Conservation (phyloP, 2,888 invertebrate species). For the Linnaemya tessellans region DNA sequence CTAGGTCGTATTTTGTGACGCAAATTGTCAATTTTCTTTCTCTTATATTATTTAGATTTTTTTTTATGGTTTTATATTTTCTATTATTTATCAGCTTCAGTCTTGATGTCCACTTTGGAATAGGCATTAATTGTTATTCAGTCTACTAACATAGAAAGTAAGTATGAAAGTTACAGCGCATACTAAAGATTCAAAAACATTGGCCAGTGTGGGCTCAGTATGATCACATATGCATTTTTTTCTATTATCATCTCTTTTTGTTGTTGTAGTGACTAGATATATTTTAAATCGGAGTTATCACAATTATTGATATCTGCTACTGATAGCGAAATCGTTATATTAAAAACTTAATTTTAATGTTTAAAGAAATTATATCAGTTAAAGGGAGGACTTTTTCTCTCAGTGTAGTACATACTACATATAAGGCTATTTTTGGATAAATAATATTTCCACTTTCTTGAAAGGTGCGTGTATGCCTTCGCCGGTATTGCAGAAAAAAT, state of each 20-base stretch:
- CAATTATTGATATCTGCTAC: too few relatives aligned
- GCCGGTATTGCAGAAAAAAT: too few relatives aligned
- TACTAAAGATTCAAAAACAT: background rate
- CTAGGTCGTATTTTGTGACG: slow-evolving; percentile 81
- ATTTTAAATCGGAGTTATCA: background rate
- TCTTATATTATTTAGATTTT: slow-evolving; percentile 59
- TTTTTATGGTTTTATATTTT: slow-evolving; percentile 8
- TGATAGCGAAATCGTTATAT: too few relatives aligned
- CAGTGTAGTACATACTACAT: too few relatives aligned
- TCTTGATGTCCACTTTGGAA: slow-evolving; percentile 2
- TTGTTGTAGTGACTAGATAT: background rate
- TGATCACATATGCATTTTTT: too few relatives aligned
- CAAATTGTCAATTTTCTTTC: slow-evolving; percentile 80
- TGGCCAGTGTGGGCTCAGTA: background rate
- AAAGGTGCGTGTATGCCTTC: too few relatives aligned
- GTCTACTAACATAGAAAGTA: slow-evolving; percentile 68
- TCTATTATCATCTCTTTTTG: too few relatives aligned
- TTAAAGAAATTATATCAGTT: too few relatives aligned
- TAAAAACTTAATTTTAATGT: too few relatives aligned
- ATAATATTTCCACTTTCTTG: too few relatives aligned
- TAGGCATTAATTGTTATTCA: slow-evolving; percentile 69
- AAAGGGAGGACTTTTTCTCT: too few relatives aligned
- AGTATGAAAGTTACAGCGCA: background rate
- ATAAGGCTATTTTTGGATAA: too few relatives aligned
- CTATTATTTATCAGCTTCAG: slow-evolving; percentile 40